Conservation (phyloP, 1,140 invertebrate genomes). For the Batillaria attramentaria region DNA sequence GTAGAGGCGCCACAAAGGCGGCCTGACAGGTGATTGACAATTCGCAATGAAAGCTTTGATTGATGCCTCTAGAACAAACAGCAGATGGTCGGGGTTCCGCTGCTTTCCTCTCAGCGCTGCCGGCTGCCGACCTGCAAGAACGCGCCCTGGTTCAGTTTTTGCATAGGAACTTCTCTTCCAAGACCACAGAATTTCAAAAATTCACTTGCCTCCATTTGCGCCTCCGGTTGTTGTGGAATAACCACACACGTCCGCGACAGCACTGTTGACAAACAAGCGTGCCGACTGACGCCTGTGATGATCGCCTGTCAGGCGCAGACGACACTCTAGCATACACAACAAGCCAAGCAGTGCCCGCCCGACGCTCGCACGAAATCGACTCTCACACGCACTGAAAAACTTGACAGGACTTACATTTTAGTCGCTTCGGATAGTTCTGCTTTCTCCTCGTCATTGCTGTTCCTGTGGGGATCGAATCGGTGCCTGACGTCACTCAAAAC, state of each 20-base stretch:
- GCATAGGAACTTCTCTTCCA: too few species aligned
- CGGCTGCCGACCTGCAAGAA: not conserved
- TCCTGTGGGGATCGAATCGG: constrained; percentile 23
- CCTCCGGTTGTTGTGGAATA: constrained; percentile 1
- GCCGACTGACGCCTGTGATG: constrained; percentile 29
- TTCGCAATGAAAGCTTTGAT: constrained; percentile 68
- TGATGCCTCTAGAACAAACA: constrained; percentile 69
- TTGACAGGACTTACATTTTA: constrained; percentile 76
- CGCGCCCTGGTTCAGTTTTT: not conserved
- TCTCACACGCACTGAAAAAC: constrained; percentile 26
- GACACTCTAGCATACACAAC: constrained; percentile 34
- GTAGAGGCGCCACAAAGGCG: constrained; percentile 65
- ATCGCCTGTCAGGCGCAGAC: constrained; percentile 9
- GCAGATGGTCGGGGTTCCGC: constrained; percentile 58
- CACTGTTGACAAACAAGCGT: constrained; percentile 30
- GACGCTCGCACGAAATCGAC: constrained; percentile 21
- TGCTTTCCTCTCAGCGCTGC: constrained; percentile 11
- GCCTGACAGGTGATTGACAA: constrained; percentile 71
- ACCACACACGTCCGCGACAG: constrained; percentile 14
- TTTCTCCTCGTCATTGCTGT: constrained; percentile 76
- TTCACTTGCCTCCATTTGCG: constrained; percentile 7
- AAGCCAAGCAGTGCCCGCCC: constrained; percentile 20
- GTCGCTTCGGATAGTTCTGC: constrained; percentile 78
- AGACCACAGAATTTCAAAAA: too few species aligned
- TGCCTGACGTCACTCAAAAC: constrained; percentile 30